A percentile compares a stretch with the other conserved stretches of the same genome.
Evolutionary conservation across 2,113 vertebrate genomes (phyloP).

Genomic region (Sylvietta virens): DNA sequence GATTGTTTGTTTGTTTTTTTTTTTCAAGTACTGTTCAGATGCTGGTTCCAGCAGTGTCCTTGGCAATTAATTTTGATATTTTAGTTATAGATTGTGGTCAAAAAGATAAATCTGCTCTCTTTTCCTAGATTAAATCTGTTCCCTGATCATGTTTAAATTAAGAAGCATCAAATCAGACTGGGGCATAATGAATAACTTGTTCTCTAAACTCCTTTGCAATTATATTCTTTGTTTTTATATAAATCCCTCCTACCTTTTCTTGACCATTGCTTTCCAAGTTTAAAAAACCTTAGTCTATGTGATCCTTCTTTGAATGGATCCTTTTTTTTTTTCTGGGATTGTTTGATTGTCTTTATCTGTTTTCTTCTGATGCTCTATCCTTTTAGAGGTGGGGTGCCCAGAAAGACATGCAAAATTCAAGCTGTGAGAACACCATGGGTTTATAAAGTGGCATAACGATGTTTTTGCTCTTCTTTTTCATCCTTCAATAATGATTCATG

Average conservation of each 20-base stretch:
- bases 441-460: not conserved
- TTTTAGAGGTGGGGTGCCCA: not conserved
- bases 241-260: not conserved
- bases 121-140: not conserved
- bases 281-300: not conserved
- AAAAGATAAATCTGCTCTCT: not conserved
- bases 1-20: accelerated
- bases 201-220: not conserved
- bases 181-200: not conserved
- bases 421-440: not conserved
- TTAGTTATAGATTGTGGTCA: not conserved
- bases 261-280: not conserved
- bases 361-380: not conserved
- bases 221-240: not conserved
- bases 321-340: not conserved
- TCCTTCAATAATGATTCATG: not conserved
- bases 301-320: not conserved
- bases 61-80: not conserved
- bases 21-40: not conserved
- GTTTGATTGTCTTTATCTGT: not conserved
- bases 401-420: not conserved
- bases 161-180: not conserved
- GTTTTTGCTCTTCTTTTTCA: not conserved
- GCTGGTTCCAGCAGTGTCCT: not conserved
- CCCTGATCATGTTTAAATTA: not conserved